These are phyloP conservation scores for Porites australiensis DNA, from an alignment of 64 coral and sea anemone species.

Conservation along the genomic window DNA sequence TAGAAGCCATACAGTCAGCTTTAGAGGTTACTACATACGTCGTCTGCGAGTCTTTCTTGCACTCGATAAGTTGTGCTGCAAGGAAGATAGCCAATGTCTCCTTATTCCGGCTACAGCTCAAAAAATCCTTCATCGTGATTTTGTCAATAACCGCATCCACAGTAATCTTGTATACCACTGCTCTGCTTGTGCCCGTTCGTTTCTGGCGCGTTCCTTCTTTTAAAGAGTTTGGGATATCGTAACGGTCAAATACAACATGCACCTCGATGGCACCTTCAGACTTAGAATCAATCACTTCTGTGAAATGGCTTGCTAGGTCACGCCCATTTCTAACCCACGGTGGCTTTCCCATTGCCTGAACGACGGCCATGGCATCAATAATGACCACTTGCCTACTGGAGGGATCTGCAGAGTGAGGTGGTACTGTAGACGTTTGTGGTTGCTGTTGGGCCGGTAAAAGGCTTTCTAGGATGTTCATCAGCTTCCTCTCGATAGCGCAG, in stretches of 20 bases:
- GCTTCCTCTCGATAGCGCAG: constrained; percentile 30
- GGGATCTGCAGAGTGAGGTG: too few species aligned
- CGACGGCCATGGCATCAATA: too few species aligned
- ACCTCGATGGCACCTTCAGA: constrained; percentile 3
- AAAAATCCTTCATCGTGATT: neutral
- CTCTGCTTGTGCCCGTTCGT: neutral
- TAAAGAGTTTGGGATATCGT: constrained; percentile 36
- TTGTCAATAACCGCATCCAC: neutral
- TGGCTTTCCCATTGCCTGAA: too few species aligned
- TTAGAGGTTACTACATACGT: constrained; percentile 27
- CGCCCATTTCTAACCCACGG: too few species aligned
- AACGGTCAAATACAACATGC: constrained; percentile 48
- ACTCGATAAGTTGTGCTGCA: neutral
- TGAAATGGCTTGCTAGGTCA: too few species aligned
- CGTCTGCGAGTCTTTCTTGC: neutral
- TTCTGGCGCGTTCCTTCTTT: constrained; percentile 40
- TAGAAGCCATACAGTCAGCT: neutral
- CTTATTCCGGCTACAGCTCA: neutral
- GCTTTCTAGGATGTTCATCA: constrained; percentile 2
- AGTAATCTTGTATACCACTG: neutral
- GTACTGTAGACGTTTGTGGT: too few species aligned
- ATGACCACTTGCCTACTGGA: too few species aligned
- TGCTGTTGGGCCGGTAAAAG: neutral
- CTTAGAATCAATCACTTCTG: neutral
- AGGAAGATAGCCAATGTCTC: neutral